Percentiles rank a stretch among this genome's conserved stretches.
Evolutionary conservation across 2,888 invertebrate species (phyloP).

Genomic region (Hydraecia micacea): DNA sequence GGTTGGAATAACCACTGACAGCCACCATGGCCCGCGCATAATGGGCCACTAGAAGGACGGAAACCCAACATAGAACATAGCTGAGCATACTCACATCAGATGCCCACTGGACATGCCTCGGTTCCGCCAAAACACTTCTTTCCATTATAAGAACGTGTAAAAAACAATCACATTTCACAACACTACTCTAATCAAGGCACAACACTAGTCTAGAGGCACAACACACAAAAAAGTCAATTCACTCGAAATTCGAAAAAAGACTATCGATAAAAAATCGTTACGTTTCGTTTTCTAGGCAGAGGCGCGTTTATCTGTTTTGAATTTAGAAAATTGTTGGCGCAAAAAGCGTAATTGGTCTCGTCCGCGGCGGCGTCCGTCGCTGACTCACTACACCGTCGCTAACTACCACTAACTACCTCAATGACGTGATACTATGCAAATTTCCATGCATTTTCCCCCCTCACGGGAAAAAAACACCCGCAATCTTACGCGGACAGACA

Average conservation of each 20-base stretch:
- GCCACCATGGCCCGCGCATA: neutral
- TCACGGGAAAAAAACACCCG: conserved; percentile 64
- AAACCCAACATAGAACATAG: neutral
- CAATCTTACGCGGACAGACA: conserved; percentile 69
- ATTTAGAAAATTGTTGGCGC: conserved; percentile 82
- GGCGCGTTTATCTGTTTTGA: conserved; percentile 75
- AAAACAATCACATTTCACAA: conserved; percentile 84
- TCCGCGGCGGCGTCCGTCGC: conserved; percentile 79
- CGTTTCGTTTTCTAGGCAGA: conserved; percentile 78
- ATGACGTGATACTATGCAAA: conserved; percentile 82
- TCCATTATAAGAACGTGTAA: conserved; percentile 81
- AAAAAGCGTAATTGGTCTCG: conserved; percentile 82
- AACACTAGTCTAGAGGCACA: conserved; percentile 63
- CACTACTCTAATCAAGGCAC: conserved; percentile 71
- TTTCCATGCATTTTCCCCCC: conserved; percentile 79
- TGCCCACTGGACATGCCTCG: conserved; percentile 87
- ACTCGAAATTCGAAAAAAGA: conserved; percentile 74
- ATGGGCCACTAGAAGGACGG: neutral
- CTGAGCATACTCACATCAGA: conserved; percentile 82
- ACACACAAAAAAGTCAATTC: conserved; percentile 67
- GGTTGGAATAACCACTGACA: neutral
- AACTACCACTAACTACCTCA: conserved; percentile 68
- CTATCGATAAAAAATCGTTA: conserved; percentile 76
- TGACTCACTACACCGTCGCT: conserved; percentile 79
- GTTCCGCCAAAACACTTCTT: conserved; percentile 86